These are phyloP conservation scores for Drosophila gaucha DNA, from an alignment of 2,888 invertebrate genomes.

Conservation along the genomic window DNA sequence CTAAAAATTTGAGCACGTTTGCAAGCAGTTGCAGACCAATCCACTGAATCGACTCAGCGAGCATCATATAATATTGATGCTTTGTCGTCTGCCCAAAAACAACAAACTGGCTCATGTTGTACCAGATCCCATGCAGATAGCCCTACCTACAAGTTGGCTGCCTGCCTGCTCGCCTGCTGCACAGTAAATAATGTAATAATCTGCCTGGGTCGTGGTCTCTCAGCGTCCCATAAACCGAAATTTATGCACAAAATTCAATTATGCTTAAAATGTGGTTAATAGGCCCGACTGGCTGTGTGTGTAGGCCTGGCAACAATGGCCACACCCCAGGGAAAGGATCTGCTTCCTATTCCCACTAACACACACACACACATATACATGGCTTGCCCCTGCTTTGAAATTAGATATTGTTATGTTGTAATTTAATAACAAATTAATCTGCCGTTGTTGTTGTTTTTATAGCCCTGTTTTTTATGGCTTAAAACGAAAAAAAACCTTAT, in stretches of 20 bases:
- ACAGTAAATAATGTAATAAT: conserved; percentile 80
- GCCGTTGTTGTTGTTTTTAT: conserved; percentile 33
- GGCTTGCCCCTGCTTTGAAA: conserved; percentile 40
- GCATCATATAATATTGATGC: conserved; percentile 74
- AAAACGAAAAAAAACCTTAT: conserved; percentile 13
- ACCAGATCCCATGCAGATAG: conserved; percentile 1
- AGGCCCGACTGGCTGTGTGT: conserved; percentile 64
- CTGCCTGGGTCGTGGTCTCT: conserved; percentile 74
- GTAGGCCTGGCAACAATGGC: conserved; percentile 57
- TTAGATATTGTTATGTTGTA: conserved; percentile 73
- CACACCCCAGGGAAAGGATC: conserved; percentile 33
- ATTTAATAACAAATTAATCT: conserved; percentile 72
- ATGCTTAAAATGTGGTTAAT: conserved; percentile 80
- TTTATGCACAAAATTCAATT: conserved; percentile 79
- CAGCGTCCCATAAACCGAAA: conserved; percentile 76
- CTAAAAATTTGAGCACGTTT: conserved; percentile 50
- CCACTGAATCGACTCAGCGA: conserved; percentile 34
- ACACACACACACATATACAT: conserved; percentile 7
- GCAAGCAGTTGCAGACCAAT: conserved; percentile 23
- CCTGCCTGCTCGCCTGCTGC: conserved; percentile 12
- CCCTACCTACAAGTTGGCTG: background rate
- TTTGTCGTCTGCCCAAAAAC: conserved; percentile 55
- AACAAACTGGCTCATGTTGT: conserved; percentile 18
- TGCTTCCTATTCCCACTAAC: conserved; percentile 18
- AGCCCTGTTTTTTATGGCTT: conserved; percentile 45